Evolutionary conservation across 2,888 invertebrate genomes (phyloP), one percentile per base, ranked within the genome.

Genomic region (Thyatira batis): DNA sequence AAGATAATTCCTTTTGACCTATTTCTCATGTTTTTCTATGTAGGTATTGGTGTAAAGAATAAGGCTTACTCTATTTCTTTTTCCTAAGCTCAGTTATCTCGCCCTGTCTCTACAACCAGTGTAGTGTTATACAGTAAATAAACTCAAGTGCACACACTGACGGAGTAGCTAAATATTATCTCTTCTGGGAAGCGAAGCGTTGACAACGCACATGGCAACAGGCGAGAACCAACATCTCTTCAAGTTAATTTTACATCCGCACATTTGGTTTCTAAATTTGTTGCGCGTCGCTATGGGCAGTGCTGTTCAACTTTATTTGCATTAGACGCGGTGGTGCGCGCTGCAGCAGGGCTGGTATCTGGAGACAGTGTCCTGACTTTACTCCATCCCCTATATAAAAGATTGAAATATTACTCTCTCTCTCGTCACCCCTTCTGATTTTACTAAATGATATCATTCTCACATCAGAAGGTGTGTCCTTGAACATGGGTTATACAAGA

Each of bases 221-320:
- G 54, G 68, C 63, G 55, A 60, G 61, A 64, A 51, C 66, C 66
- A 61, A 63, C 68, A 63, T n/a, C 58, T 33, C 57, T 54, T 49
- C 53, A 58, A 58, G 64, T 66, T 72, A 73, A 67, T 62, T 73
- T 67, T 63, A 72, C 58, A 50, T 54, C 57, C 60, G 61, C 54
- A n/a, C 58, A 49, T 58, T 50, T 53, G 52, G 21, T 10, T 59
- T 64, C 64, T 66, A 71, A 69, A 71, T 66, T 63, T 64, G 71
- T 59, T 62, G 60, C 69, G 68, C 70, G 53, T 64, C 60, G 61
- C 45, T 25, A 53, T 45, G 49, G 17, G 48, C 45, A 50, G 55
- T 55, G 54, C 53, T 55, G 59, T 75, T 68, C 55, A 55, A 63
- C 65, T 66, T 73, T 76, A 74, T 71, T 77, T 75, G 73, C 71